phyloP scores from a whole-genome alignment of 1,140 invertebrate genomes.

The Rhopalosiphum maidis region DNA sequence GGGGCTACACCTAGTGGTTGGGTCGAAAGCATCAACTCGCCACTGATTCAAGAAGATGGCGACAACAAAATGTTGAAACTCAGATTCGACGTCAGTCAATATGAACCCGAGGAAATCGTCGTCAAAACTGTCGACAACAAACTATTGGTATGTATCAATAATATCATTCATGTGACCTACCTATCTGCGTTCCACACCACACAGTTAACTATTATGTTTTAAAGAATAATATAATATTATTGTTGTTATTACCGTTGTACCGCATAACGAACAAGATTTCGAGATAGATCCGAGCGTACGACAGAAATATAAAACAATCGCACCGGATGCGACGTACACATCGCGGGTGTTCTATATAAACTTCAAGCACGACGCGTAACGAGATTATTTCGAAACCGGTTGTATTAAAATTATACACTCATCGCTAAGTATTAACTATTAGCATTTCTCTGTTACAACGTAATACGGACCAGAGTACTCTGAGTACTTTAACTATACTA shows the following conservation, averaged over 20 bases:
- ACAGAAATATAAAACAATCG: not conserved
- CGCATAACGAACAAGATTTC: not conserved
- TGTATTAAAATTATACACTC: not conserved
- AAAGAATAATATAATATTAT: not conserved
- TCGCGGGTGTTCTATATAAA: not conserved
- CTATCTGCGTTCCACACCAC: not conserved
- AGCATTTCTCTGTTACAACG: not conserved
- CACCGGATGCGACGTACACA: not conserved
- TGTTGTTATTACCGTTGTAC: not conserved
- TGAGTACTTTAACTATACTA: not conserved
- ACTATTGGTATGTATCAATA: slow-evolving; percentile 73
- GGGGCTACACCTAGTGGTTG: slow-evolving; percentile 67
- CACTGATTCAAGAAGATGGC: slow-evolving; percentile 87
- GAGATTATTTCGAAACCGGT: slow-evolving; percentile 17
- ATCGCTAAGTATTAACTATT: not conserved
- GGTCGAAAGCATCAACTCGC: slow-evolving; percentile 86
- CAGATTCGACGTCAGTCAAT: slow-evolving; percentile 93
- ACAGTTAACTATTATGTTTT: not conserved
- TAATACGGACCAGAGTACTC: not conserved
- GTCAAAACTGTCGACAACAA: slow-evolving; percentile 97
- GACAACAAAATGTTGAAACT: slow-evolving; percentile 89
- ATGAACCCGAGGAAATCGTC: slow-evolving; percentile 93
- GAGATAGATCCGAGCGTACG: not conserved
- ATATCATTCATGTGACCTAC: not conserved
- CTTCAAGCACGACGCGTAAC: not conserved